Evolutionary conservation across 1,140 invertebrate genomes (phyloP).

Genomic region (Yoshiicerus persimilis): DNA sequence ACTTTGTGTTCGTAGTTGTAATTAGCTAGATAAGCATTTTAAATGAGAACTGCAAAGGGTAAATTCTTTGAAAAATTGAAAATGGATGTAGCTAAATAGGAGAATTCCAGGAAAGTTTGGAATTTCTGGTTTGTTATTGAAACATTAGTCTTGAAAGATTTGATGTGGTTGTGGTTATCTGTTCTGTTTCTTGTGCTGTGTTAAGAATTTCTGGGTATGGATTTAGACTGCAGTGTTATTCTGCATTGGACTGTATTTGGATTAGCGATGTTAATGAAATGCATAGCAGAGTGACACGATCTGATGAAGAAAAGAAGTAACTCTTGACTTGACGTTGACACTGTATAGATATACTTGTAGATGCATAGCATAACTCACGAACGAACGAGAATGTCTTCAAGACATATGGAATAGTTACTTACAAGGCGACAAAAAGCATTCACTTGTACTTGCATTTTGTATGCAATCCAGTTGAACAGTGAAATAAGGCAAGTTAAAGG

Average conservation of each 20-base stretch:
- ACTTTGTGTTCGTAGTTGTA: neutral
- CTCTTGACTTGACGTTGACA: neutral
- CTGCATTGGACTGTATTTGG: neutral
- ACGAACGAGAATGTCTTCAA: neutral
- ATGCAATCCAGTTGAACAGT: too few species aligned
- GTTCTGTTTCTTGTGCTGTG: neutral
- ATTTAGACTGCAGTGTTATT: neutral
- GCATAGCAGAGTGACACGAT: neutral
- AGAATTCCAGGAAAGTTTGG: neutral
- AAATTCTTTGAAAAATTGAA: neutral
- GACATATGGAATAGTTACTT: neutral
- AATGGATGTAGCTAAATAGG: neutral
- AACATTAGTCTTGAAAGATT: neutral
- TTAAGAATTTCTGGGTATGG: neutral
- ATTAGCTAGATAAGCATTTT: neutral
- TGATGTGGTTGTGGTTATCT: neutral
- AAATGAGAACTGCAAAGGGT: neutral
- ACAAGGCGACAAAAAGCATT: conserved; percentile 16
- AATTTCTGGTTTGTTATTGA: neutral
- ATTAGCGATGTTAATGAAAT: neutral
- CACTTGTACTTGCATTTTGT: neutral
- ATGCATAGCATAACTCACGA: neutral
- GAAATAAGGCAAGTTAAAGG: neutral
- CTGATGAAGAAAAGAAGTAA: neutral
- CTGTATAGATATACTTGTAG: too few species aligned